Percentiles rank a stretch among this genome's conserved stretches.
Evolutionary conservation across 2,797 vertebrate genomes (phyloP).

Genomic region (Clarias platycephalus): DNA sequence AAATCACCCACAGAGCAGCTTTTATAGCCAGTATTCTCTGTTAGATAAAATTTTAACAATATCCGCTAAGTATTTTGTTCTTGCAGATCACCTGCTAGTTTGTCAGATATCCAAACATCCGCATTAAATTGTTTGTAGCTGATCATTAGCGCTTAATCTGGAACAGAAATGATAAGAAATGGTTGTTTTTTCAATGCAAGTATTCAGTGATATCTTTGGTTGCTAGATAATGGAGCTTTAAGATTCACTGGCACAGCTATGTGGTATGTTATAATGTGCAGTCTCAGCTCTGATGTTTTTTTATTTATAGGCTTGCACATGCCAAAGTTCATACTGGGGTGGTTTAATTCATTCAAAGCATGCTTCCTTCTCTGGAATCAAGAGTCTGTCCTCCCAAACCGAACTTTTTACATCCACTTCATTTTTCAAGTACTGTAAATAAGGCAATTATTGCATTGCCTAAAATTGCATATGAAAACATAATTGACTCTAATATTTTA

Average conservation of each 20-base stretch:
- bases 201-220: slow-evolving; percentile 71
- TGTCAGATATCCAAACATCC: not conserved
- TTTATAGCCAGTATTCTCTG: slow-evolving; percentile 5
- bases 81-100: not conserved
- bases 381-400: not conserved
- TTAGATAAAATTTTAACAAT: not conserved
- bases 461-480: not conserved
- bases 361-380: not conserved
- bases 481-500: not conserved
- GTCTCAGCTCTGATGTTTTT: slow-evolving; percentile 15
- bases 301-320: not conserved
- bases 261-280: slow-evolving; percentile 24
- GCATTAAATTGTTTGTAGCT: slow-evolving; percentile 1
- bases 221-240: slow-evolving; percentile 64
- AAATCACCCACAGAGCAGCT: not conserved
- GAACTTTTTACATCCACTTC: not conserved
- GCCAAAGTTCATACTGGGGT: slow-evolving; percentile 13
- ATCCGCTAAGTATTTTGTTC: slow-evolving; percentile 1
- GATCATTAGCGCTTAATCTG: not conserved
- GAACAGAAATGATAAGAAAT: slow-evolving; percentile 46
- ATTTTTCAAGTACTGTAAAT: not conserved
- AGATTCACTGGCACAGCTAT: slow-evolving; percentile 49
- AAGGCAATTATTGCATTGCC: not conserved
- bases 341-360: slow-evolving; percentile 2
- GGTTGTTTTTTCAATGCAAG: slow-evolving; percentile 66